Evolutionary conservation across 2,113 vertebrate species (phyloP).

Genomic region (Chauna torquata): DNA sequence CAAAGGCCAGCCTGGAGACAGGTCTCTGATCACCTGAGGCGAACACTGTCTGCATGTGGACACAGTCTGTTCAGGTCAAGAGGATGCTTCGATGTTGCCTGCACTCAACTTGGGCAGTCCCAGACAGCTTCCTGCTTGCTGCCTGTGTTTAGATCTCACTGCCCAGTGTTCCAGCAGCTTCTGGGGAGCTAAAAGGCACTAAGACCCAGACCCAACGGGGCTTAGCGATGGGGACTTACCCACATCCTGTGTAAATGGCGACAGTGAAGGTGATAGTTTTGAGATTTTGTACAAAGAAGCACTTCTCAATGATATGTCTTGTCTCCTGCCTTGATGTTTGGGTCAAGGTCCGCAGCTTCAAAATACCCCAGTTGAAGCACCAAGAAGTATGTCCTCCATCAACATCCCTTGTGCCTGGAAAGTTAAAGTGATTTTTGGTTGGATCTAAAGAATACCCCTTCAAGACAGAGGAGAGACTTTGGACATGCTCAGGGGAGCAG

Average conservation of each 20-base stretch:
- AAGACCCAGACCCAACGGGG: not conserved
- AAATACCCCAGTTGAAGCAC: not conserved
- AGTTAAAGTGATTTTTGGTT: not conserved
- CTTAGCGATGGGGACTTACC: not conserved
- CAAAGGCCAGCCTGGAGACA: not conserved
- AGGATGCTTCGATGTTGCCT: not conserved
- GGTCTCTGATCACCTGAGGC: not conserved
- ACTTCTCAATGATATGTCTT: not conserved
- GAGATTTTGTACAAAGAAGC: not conserved
- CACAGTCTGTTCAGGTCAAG: not conserved
- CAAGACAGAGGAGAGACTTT: not conserved
- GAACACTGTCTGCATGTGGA: not conserved
- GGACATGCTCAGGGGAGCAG: not conserved
- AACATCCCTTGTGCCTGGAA: not conserved
- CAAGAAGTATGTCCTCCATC: not conserved
- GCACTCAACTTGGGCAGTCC: rapidly evolving
- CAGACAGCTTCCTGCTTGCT: not conserved
- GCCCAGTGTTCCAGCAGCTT: not conserved
- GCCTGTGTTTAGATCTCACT: not conserved
- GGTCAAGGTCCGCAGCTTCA: not conserved
- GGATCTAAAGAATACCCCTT: not conserved
- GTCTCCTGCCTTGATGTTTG: not conserved
- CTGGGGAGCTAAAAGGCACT: not conserved
- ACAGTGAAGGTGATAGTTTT: not conserved
- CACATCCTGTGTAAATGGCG: not conserved